Base-by-base conservation (phyloP, 92 coral and sea anemone genomes). In the Porites lobata region DNA sequence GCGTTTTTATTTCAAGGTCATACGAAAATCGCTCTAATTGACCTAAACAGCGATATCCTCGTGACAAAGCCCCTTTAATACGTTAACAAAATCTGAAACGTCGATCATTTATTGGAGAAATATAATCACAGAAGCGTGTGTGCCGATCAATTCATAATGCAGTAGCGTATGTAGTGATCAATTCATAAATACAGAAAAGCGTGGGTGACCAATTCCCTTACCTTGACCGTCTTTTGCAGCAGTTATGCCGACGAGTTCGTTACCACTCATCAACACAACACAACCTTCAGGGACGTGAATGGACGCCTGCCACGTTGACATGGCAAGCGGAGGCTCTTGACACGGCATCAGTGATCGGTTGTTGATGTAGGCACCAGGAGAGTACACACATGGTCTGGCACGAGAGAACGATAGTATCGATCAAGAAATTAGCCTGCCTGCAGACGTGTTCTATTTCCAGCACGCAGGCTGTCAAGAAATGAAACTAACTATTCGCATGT, bases 301-400 rank as follows among this genome's bases (percentile, higher is more conserved):
- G 67, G 97, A 88, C 56, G 99, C 99, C 75, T 97, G 99, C 99
- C 99, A 97, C 0, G 98, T 94, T 86, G 98, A 92, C 98, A 98
- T 98, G 92, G 99, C 99, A 94, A 95, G 83, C 9, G 99, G 99
- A 9, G 99, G 99, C 78, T 97, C 99, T 71, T 97, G 99, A 70
- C 99, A 95, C 3, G 99, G 99, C 99, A 97, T 97, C 59, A 97
- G 95, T 12, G 99, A 97, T 47, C 99, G 98, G 87, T 97, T 97
- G 95, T 97, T 97, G 92, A 97, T 97, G 88, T 97, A 97, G 1
- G 99, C 99, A 65, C 99, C 99, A 43, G 99, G 99, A 4, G 99
- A 97, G 73, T 87, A 97, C 7, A 97, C 99, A 71, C 97, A 95
- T 0, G 98, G 96, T 69, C 99, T 98, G 88, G 70, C 29, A 67